Evolutionary conservation across 2,113 vertebrate species (phyloP), one percentile per base, ranked within the genome.

Genomic region (Saimiri boliviensis): DNA sequence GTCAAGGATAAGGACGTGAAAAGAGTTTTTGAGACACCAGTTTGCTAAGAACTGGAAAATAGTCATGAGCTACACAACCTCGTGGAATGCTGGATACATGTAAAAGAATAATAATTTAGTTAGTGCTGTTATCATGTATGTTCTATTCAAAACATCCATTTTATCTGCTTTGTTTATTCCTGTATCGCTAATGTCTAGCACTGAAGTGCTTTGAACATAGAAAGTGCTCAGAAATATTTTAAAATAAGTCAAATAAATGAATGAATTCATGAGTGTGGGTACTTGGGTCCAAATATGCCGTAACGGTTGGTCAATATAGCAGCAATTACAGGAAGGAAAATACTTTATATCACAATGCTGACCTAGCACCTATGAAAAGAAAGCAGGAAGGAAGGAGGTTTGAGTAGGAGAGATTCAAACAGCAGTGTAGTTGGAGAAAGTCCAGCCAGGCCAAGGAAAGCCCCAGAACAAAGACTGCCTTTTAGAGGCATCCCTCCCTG

Each of bases 151-250:
- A 97, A 35, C 14, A 80, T 40, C 12, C 73, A 86, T 76, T 40
- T 20, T 52, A 13, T 30, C 30, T 37, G 4, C 25, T 58, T 86
- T 60, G 1, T 54, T 81, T 52, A 87, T 90, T 80, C 32, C 8
- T 45, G 3, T 23, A 63, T 68, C 42, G 8, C 3, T 40, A 37
- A n/a, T 84, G n/a, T 58, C 47, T 68, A 79, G 37, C 63, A 60
- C 35, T 84, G 19, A 86, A 13, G 47, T 86, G 8, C 7, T 86
- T 73, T 71, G 7, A 71, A 88, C 49, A 68, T 56, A 81, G 20
- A 10, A 60, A 81, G 45, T 14, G 9, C n/a, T 81, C 32, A 94
- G 91, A 94, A 95, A 74, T 58, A 58, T 60, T 82, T 93, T 85
- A 37, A 93, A 89, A 20, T 58, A 89, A 81, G 32, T 76, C 66